Evolutionary conservation across 2,797 vertebrate species (phyloP).

Genomic region (Etheostoma perlongum): DNA sequence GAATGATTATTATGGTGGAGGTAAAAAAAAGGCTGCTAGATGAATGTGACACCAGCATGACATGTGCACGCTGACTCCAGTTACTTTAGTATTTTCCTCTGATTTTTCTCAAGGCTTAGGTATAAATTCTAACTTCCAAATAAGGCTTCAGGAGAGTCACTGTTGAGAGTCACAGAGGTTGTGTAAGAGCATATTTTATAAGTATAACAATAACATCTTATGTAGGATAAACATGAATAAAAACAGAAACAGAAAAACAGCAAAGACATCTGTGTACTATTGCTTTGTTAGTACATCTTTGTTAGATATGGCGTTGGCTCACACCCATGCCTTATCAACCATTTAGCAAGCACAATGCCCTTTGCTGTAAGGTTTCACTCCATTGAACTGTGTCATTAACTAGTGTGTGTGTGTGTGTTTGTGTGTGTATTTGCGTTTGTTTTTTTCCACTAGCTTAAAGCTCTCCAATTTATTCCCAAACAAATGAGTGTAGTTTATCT

Average conservation of each 20-base stretch:
- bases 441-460: slow-evolving; percentile 64
- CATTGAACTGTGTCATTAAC: slow-evolving; percentile 76
- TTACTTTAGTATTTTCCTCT: not conserved
- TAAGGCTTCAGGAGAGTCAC: not conserved
- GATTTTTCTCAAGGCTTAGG: not conserved
- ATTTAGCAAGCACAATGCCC: slow-evolving; percentile 62
- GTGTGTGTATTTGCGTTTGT: slow-evolving; percentile 54
- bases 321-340: slow-evolving; percentile 49
- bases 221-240: not conserved
- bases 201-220: not conserved
- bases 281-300: slow-evolving; percentile 26
- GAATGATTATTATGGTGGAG: not conserved
- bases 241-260: not conserved
- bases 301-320: slow-evolving; percentile 47
- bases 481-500: slow-evolving; percentile 52
- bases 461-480: slow-evolving; percentile 58
- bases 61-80: not conserved
- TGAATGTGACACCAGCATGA: not conserved
- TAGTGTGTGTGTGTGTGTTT: slow-evolving; percentile 41
- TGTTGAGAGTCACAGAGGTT: not conserved
- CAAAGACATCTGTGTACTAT: slow-evolving; percentile 4
- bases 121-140: not conserved
- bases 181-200: not conserved
- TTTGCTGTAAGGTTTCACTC: slow-evolving; percentile 65
- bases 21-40: slow-evolving; percentile 1